A percentile compares a stretch with the other conserved stretches of the same genome.
Evolutionary conservation across 2,888 invertebrate genomes (phyloP).

Genomic region (Plutella xylostella): DNA sequence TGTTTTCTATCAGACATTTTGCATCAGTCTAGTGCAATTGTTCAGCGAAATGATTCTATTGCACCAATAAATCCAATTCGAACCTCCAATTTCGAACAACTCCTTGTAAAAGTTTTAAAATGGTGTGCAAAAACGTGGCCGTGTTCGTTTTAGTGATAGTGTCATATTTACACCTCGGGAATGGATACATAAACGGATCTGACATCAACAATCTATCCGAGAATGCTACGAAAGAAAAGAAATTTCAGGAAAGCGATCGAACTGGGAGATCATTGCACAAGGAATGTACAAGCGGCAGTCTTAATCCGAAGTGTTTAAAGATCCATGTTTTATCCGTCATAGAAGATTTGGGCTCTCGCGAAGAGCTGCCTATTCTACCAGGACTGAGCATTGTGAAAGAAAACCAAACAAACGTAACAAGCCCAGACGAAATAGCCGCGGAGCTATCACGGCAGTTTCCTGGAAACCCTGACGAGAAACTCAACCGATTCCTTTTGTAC

Average conservation of each 20-base stretch:
- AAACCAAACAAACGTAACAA: constrained; percentile 43
- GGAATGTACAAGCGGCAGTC: constrained; percentile 42
- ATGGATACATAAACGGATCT: constrained; percentile 39
- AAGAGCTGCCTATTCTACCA: constrained; percentile 76
- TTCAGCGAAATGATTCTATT: constrained; percentile 36
- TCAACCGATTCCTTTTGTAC: constrained; percentile 80
- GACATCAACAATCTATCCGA: constrained; percentile 30
- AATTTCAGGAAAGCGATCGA: constrained; percentile 33
- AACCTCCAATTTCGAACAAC: constrained; percentile 8
- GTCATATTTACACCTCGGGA: constrained; percentile 27
- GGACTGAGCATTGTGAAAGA: constrained; percentile 83
- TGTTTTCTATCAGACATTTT: constrained; percentile 30
- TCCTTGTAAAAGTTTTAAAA: constrained; percentile 36
- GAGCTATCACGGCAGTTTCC: constrained; percentile 83
- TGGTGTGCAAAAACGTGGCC: constrained; percentile 35
- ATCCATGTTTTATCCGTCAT: constrained; percentile 81
- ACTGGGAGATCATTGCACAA: constrained; percentile 47
- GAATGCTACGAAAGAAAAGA: constrained; percentile 20
- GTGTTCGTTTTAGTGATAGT: constrained; percentile 29
- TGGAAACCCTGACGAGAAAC: constrained; percentile 79
- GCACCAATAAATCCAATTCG: no score
- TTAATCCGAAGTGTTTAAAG: constrained; percentile 81
- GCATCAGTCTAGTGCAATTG: constrained; percentile 39
- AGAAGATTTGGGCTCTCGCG: constrained; percentile 78
- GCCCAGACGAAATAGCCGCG: constrained; percentile 72